Evolutionary conservation across 2,888 invertebrate species (phyloP).

Genomic region (Xestia xanthographa): DNA sequence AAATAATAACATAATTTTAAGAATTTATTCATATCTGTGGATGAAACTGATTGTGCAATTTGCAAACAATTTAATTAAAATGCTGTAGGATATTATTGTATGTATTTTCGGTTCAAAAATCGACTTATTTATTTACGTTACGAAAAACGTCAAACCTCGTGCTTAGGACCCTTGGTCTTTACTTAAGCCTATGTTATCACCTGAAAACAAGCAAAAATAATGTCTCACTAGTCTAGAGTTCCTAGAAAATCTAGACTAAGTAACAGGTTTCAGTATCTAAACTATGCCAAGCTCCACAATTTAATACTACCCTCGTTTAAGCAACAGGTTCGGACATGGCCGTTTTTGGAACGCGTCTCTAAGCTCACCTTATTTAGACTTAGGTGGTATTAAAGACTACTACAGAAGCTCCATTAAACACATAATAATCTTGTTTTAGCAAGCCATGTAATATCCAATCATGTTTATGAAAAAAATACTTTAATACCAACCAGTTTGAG

Average conservation of each 20-base stretch:
- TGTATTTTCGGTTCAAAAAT: too few species aligned
- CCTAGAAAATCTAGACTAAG: slow-evolving; percentile 15
- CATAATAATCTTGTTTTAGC: not conserved
- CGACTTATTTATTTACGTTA: too few species aligned
- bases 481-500: not conserved
- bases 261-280: slow-evolving; percentile 28
- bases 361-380: slow-evolving; percentile 44
- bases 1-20: too few species aligned
- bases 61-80: too few species aligned
- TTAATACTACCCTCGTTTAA: slow-evolving; percentile 39
- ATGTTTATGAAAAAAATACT: not conserved
- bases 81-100: too few species aligned
- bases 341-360: slow-evolving; percentile 43
- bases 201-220: slow-evolving; percentile 5
- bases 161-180: not conserved
- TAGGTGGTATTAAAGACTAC: not conserved
- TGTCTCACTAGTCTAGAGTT: not conserved
- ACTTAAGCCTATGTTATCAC: not conserved
- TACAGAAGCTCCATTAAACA: slow-evolving; percentile 9
- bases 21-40: too few species aligned
- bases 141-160: too few species aligned
- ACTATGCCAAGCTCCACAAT: slow-evolving; percentile 34
- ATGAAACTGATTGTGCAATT: too few species aligned
- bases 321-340: slow-evolving; percentile 54
- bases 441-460: not conserved